Percentiles rank a stretch among this genome's conserved stretches.
Conservation (phyloP, 2,113 vertebrate species). For the Odontophorus gujanensis region DNA sequence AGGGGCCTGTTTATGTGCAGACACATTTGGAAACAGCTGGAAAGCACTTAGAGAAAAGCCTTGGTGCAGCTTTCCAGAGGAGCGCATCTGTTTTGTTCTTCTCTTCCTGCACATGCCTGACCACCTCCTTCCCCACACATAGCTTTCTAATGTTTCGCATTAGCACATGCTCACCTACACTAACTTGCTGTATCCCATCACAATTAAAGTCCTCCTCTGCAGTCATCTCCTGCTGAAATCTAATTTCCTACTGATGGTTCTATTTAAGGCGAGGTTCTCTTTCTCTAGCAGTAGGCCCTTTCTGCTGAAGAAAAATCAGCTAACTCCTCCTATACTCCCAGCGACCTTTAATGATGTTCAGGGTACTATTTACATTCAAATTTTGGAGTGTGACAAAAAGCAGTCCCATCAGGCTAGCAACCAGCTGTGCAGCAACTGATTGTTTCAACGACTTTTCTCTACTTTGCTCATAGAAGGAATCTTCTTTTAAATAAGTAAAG, state of each 20-base stretch:
- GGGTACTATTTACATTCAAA: slow-evolving; percentile 13
- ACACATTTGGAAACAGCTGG: slow-evolving; percentile 51
- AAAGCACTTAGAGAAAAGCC: slow-evolving; percentile 12
- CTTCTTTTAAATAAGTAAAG: background rate
- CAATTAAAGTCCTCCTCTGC: background rate
- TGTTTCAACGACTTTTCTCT: background rate
- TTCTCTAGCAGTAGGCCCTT: background rate
- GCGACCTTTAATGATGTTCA: background rate
- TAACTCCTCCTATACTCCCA: background rate
- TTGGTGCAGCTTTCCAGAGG: background rate
- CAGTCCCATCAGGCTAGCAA: background rate
- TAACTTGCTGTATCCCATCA: background rate
- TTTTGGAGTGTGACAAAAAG: background rate
- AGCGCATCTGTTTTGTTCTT: background rate
- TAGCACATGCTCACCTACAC: slow-evolving; percentile 16
- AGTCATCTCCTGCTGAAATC: background rate
- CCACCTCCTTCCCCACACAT: background rate
- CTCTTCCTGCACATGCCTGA: background rate
- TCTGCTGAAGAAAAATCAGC: background rate
- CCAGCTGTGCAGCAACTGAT: background rate
- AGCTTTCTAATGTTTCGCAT: background rate
- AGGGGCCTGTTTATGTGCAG: background rate
- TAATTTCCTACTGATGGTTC: slow-evolving; percentile 23
- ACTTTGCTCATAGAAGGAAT: background rate
- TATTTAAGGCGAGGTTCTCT: slow-evolving; percentile 5